Conservation (phyloP, 1,140 invertebrate genomes). For the Ceratosolen solmsi region DNA sequence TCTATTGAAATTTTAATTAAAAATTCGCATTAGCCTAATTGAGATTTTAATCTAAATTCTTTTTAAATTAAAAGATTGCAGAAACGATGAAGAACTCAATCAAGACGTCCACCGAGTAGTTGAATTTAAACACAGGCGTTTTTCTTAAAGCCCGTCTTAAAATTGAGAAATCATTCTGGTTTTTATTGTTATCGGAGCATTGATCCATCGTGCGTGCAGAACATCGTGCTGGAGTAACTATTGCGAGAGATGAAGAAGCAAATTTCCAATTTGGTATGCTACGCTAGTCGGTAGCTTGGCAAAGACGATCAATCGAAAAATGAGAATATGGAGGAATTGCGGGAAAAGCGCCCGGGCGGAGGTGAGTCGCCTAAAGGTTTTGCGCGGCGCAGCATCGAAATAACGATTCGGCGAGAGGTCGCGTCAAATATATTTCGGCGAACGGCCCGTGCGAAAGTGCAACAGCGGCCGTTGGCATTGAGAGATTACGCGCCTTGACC, state of each 20-base stretch:
- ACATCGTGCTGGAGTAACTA: not conserved
- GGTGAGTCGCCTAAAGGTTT: slow-evolving; percentile 26
- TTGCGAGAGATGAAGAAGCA: slow-evolving; percentile 47
- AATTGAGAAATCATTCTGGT: slow-evolving; percentile 52
- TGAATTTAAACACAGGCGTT: slow-evolving; percentile 37
- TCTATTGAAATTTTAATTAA: slow-evolving; percentile 53
- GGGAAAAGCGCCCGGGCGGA: slow-evolving; percentile 27
- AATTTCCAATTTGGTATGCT: slow-evolving; percentile 48
- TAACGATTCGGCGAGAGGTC: not conserved
- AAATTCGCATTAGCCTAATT: slow-evolving; percentile 18
- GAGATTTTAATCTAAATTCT: slow-evolving; percentile 32
- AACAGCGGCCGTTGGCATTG: slow-evolving; percentile 6
- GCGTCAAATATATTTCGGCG: not conserved
- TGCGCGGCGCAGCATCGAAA: not conserved
- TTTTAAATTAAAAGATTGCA: slow-evolving; percentile 33
- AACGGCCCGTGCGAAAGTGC: slow-evolving; percentile 14
- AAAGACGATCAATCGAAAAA: slow-evolving; percentile 30
- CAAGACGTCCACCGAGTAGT: slow-evolving; percentile 40
- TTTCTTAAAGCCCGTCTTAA: slow-evolving; percentile 19
- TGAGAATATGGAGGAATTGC: not conserved
- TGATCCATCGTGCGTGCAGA: slow-evolving; percentile 33
- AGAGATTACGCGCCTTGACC: not conserved
- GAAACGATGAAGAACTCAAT: slow-evolving; percentile 43
- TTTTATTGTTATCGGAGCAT: slow-evolving; percentile 26
- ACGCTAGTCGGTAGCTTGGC: slow-evolving; percentile 23